Conservation (phyloP, 2,797 vertebrate species). For the Eidolon dupreanum region DNA sequence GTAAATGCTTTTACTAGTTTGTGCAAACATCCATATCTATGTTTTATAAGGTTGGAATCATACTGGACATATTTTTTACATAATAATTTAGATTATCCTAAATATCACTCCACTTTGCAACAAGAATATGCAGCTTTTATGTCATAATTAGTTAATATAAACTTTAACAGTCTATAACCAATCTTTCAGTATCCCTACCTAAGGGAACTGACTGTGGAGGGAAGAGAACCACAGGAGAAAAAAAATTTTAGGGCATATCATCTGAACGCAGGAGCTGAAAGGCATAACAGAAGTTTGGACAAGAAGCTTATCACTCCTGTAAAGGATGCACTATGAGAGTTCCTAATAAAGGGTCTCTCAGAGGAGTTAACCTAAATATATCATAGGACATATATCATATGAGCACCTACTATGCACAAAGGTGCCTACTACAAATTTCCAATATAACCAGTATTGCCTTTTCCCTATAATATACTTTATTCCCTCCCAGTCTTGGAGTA, state of each 20-base stretch:
- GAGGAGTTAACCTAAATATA: background rate
- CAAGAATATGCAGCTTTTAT: background rate
- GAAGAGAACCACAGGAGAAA: background rate
- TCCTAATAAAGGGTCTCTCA: background rate
- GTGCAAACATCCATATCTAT: background rate
- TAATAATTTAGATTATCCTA: background rate
- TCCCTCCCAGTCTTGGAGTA: background rate
- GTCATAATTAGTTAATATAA: background rate
- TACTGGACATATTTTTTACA: background rate
- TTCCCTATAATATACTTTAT: background rate
- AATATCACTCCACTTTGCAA: slow-evolving; percentile 10
- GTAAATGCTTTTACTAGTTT: background rate
- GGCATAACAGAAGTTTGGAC: background rate
- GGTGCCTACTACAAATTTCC: background rate
- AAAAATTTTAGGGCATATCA: background rate
- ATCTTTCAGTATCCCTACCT: background rate
- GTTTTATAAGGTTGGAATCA: background rate
- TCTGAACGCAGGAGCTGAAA: background rate
- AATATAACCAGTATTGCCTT: background rate
- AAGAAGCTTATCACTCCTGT: background rate
- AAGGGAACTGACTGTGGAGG: background rate
- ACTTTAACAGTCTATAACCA: background rate
- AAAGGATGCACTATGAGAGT: background rate
- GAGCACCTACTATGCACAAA: background rate
- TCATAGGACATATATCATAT: background rate